Base-by-base conservation (phyloP, 2,797 vertebrate genomes). In the Tinamus major region DNA sequence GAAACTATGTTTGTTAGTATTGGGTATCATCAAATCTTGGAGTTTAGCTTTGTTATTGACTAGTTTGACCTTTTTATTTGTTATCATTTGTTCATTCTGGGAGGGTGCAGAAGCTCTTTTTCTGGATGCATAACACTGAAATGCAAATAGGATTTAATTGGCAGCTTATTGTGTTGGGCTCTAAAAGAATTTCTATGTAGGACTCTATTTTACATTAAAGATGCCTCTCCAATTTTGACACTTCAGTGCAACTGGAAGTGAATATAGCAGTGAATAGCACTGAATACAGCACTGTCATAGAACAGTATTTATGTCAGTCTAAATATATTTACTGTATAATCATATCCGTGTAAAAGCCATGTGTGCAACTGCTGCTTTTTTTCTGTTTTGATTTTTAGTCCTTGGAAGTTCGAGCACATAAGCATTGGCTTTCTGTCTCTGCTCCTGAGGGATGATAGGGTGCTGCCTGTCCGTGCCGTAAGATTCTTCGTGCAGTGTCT, bases 351-450 rank as follows among this genome's bases (percentile, higher is more conserved):
- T 15, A 23, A 56, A 58, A 69, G 19, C 27, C 19, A n/a, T 33
- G 6, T 1, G 4, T 49, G 31, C 53, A 42, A 27, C 10, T 17
- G 21, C 2, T 49, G 4, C 33, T 64, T 72, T 39, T 3, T 27
- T 10, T 49, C 68, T 86, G 49, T 31, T 85, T 74, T 92, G 19
- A 67, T 35, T 91, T 97, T 17, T 48, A 99, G 99, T 92, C 99
- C 99, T 56, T 99, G 99, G 99, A 99, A 99, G 96, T 99, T 99
- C 11, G 99, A 99, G 94, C 99, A 99, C 93, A 99, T 99, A 91
- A 97, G 99, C 55, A 99, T 99, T 56, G 99, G 99, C 37, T 99
- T 99, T 95, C 97, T 99, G 79, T 99, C 99, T 14, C 95, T 99
- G 84, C 98, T 99, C 63, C 96, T 99, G 96, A 98, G 99, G 96